Evolutionary conservation across 2,113 vertebrate species (phyloP), one percentile per base, ranked within the genome.

Genomic region (Tachuris rubrigastra): DNA sequence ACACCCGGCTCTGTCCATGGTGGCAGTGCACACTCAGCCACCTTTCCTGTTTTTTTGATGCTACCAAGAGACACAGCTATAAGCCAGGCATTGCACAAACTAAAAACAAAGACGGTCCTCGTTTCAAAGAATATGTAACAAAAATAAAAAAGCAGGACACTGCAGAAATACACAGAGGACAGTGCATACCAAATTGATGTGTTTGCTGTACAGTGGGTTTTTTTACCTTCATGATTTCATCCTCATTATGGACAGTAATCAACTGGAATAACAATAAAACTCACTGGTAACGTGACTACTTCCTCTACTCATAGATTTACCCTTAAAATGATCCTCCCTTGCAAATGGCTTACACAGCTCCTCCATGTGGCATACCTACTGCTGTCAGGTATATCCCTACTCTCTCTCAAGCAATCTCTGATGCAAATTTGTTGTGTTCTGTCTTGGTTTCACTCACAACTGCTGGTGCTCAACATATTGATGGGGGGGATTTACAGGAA

Each of bases 201-300:
- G 16, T 77, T 92, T 87, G 58, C 62, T 75, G 28, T 39, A 71
- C 10, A 63, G 53, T 52, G 27, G 14, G 28, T 76, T 73, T 42
- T n/a, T 83, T 82, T 87, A n/a, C 35, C 18, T 90, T 93, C 52
- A 37, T 87, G 90, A 90, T 63, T 86, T 88, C 65, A 72, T 58
- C 35, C 65, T 86, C 1, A 0, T 92, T 78, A 93, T 20, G 39
- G 72, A 68, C 35, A 74, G 79, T 62, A 90, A 95, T 75, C 82
- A 94, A 60, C 35, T 60, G 47, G 49, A 83, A 91, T 72, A 77
- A 95, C 47, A 72, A 83, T 27, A 76, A 87, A 89, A 76, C 59
- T 91, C 62, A 87, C 28, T 39, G 12, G 14, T 44, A 93, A 79
- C 23, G 7, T 46, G 35, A 81, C 62, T 88, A 59, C 59, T 35